Evolutionary conservation across 2,888 invertebrate genomes (phyloP), one percentile per base, ranked within the genome.

Genomic region (Yponomeuta malinellus): DNA sequence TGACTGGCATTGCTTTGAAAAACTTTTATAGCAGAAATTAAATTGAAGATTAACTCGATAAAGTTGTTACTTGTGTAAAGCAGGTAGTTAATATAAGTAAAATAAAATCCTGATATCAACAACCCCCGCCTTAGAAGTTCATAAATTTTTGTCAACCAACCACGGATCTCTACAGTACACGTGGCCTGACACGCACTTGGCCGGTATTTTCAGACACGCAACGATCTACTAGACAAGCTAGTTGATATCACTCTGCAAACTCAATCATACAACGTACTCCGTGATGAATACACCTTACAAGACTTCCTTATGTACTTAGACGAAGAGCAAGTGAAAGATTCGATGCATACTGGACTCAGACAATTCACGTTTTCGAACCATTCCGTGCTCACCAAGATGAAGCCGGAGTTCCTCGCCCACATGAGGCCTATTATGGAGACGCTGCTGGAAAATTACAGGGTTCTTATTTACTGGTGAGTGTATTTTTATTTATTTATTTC

Each of bases 371-470:
- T 71, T 23, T 33, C 63, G 76, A 78, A 84, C 71, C 75, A 75
- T 52, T 67, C 12, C 9, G 95, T 95, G 1, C 94, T 95, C 80
- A 76, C 82, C 43, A 86, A 93, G 74, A 83, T 97, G 31, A 83
- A 93, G 63, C 83, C 86, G 6, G 97, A 97, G 80, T 92, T 96
- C 69, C 92, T 96, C 89, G 93, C 94, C 74, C 94, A 95, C 0
- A 92, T 95, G 3, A 93, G 94, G 37, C 85, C 93, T 0, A 93
- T 94, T 83, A 83, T 96, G 23, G 89, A 93, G 23, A 92, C 92
- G 73, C 78, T 96, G 48, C 79, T 95, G 23, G 92, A 94, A 63
- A 88, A 94, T 77, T 95, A 94, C 78, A 88, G 89, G 80, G 93
- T 96, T 31, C 83, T 97, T 72, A 93, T 97, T 75, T 97, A 97